These are phyloP conservation scores for Eudasyphora cyanicolor DNA, from an alignment of 2,888 invertebrate genomes.

Conservation along the genomic window DNA sequence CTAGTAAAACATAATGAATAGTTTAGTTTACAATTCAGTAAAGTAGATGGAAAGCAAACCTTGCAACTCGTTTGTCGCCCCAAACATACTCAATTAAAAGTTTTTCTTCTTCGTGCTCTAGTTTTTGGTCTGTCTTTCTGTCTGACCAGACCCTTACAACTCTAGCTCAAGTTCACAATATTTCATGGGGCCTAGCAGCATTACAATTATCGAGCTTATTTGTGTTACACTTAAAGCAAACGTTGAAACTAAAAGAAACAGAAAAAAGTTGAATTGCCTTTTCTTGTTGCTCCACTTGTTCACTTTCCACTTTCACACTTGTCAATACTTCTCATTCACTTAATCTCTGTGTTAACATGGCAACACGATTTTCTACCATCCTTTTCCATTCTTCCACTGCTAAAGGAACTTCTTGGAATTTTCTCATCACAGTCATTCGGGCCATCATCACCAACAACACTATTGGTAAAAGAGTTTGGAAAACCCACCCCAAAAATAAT, in stretches of 20 bases:
- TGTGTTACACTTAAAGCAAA: conserved; percentile 20
- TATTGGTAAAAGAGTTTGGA: background rate
- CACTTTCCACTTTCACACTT: conserved; percentile 41
- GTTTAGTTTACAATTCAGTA: conserved; percentile 18
- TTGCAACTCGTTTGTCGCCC: no score
- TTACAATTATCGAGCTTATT: conserved; percentile 17
- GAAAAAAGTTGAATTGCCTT: conserved; percentile 22
- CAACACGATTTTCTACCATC: conserved; percentile 23
- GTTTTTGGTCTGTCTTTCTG: background rate
- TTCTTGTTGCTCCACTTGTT: conserved; percentile 27
- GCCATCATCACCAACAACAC: background rate
- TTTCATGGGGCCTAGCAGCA: background rate
- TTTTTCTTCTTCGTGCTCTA: conserved; percentile 15
- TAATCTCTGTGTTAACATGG: conserved; percentile 42
- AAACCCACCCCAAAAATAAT: no score
- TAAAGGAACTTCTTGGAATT: conserved; percentile 5
- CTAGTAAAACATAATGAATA: conserved; percentile 35
- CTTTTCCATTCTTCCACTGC: background rate
- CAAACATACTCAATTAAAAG: conserved; percentile 45
- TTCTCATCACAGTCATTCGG: background rate
- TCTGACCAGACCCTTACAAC: background rate
- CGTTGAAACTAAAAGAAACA: background rate
- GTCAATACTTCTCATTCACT: conserved; percentile 39
- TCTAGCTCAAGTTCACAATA: no score
- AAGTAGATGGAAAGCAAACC: background rate